Conservation (phyloP, 1,140 invertebrate genomes). For the Lepeophtheirus salmonis region DNA sequence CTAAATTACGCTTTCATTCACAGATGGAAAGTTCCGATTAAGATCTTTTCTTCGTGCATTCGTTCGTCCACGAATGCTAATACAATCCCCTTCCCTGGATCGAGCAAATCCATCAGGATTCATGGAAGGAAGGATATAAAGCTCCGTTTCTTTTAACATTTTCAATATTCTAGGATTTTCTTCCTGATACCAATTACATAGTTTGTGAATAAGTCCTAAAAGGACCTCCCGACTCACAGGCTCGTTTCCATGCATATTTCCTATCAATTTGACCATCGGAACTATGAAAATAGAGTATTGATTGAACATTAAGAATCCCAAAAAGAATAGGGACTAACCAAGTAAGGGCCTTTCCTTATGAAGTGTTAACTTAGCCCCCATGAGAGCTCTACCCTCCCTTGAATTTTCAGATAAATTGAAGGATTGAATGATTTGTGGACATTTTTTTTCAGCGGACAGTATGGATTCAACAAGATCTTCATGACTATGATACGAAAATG, state of each 20-base stretch:
- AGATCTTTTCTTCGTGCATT: constrained; percentile 35
- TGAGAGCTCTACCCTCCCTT: not conserved
- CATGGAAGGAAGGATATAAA: constrained; percentile 33
- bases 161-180: constrained; percentile 27
- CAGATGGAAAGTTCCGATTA: constrained; percentile 37
- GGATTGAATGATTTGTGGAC: not conserved
- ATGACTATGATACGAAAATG: not conserved
- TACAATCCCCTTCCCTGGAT: constrained; percentile 24
- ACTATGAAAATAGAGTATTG: no score
- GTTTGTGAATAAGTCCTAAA: not conserved
- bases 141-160: not conserved
- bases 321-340: not conserved
- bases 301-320: no score
- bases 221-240: constrained; percentile 33
- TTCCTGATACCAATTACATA: constrained; percentile 21
- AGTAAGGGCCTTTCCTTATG: not conserved
- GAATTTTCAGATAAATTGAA: not conserved
- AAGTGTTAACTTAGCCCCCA: not conserved
- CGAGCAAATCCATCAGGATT: constrained; percentile 37
- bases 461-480: not conserved
- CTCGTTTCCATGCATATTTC: constrained; percentile 38
- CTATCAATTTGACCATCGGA: constrained; percentile 31
- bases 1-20: not conserved
- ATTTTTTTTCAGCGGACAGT: not conserved
- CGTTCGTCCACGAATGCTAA: constrained; percentile 26